phyloP scores from a whole-genome alignment of 1,140 invertebrate genomes.

The Chironomus tepperi region DNA sequence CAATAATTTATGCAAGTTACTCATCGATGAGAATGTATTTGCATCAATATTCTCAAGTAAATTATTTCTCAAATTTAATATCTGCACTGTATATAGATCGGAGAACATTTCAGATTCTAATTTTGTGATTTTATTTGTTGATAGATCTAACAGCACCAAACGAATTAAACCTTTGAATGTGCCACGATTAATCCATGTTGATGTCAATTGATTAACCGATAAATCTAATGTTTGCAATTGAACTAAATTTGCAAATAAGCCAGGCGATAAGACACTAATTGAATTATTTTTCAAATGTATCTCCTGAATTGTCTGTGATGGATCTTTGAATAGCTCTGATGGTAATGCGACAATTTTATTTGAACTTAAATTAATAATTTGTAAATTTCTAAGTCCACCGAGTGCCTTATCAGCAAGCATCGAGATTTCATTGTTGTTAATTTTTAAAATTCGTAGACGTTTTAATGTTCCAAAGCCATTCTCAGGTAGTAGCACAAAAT shows the following conservation, averaged over 20 bases:
- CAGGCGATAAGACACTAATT: slow-evolving; percentile 67
- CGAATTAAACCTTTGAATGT: slow-evolving; percentile 81
- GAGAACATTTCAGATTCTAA: slow-evolving; percentile 71
- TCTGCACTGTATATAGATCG: slow-evolving; percentile 72
- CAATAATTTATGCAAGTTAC: slow-evolving; percentile 71
- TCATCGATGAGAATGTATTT: slow-evolving; percentile 71
- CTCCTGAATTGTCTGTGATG: slow-evolving; percentile 67
- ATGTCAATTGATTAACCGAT: slow-evolving; percentile 77
- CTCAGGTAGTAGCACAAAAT: slow-evolving; percentile 68
- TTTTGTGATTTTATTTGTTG: slow-evolving; percentile 71
- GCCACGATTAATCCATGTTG: slow-evolving; percentile 67
- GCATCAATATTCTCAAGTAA: slow-evolving; percentile 66
- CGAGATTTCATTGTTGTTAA: slow-evolving; percentile 77
- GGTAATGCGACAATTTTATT: slow-evolving; percentile 82
- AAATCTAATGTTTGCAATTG: slow-evolving; percentile 78
- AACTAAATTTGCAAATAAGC: slow-evolving; percentile 72
- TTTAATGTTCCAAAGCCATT: slow-evolving; percentile 68
- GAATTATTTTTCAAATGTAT: slow-evolving; percentile 83
- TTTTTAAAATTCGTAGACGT: slow-evolving; percentile 62
- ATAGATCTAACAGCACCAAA: slow-evolving; percentile 74
- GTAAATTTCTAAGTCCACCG: slow-evolving; percentile 63
- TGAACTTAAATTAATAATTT: slow-evolving; percentile 73
- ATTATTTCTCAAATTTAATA: slow-evolving; percentile 72
- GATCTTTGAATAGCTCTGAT: slow-evolving; percentile 71
- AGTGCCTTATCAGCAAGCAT: slow-evolving; percentile 75